These are phyloP conservation scores for Pseudorasbora parva DNA, from an alignment of 2,113 vertebrate genomes.

Conservation along the genomic window DNA sequence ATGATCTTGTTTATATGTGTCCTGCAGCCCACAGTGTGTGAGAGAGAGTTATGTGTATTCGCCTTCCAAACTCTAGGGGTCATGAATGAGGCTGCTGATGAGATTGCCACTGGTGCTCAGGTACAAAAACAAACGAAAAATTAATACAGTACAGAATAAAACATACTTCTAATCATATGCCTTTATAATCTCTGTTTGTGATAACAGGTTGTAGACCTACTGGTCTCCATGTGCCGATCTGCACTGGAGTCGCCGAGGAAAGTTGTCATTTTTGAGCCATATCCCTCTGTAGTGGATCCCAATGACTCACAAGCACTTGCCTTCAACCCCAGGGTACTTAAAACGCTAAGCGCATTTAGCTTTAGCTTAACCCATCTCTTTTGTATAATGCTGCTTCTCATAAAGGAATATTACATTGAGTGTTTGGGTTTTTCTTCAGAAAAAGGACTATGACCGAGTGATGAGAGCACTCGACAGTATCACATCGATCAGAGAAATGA, in stretches of 20 bases:
- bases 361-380: not conserved
- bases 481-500: constrained; percentile 93
- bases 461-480: constrained; percentile 91
- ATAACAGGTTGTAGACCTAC: constrained; percentile 86
- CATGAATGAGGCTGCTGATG: constrained; percentile 91
- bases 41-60: constrained; percentile 90
- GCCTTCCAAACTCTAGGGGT: constrained; percentile 92
- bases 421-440: constrained; percentile 70
- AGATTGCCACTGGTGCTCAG: constrained; percentile 93
- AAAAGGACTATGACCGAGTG: constrained; percentile 91
- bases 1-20: not conserved
- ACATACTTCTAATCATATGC: not conserved
- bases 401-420: constrained; percentile 1
- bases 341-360: not conserved
- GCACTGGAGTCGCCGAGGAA: constrained; percentile 90
- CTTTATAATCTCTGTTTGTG: not conserved
- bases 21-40: constrained; percentile 87
- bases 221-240: constrained; percentile 91
- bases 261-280: constrained; percentile 93
- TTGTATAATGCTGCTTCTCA: not conserved
- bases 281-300: constrained; percentile 91
- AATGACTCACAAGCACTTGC: constrained; percentile 88
- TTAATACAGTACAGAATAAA: not conserved
- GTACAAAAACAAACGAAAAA: constrained; percentile 67
- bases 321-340: constrained; percentile 88